These are phyloP conservation scores for Araneus ventricosus DNA, from an alignment of 1,140 invertebrate species.

Conservation along the genomic window DNA sequence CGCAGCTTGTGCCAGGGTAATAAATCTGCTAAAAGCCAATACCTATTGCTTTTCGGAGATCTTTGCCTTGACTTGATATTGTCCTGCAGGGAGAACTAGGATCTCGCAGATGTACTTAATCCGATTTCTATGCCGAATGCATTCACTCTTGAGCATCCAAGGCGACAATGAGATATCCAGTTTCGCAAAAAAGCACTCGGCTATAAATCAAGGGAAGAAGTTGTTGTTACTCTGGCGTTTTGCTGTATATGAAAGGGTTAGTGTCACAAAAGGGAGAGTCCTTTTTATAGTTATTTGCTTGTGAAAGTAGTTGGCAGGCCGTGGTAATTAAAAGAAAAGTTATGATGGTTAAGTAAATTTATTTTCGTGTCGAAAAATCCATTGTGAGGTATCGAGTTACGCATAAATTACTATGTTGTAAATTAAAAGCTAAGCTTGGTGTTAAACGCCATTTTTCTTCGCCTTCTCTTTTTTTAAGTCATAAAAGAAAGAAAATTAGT, in stretches of 20 bases:
- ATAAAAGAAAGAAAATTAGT: no score
- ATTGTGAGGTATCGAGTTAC: no score
- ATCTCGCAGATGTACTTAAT: not conserved
- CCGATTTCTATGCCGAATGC: not conserved
- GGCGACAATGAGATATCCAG: not conserved
- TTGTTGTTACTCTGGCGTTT: not conserved
- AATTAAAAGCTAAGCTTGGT: no score
- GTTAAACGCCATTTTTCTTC: no score
- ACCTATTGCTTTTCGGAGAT: constrained; percentile 52
- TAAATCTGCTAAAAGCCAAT: constrained; percentile 71
- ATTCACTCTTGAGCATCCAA: not conserved
- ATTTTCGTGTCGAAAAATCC: no score
- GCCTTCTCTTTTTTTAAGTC: no score
- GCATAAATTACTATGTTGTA: no score
- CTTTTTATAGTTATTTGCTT: not conserved
- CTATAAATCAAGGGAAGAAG: not conserved
- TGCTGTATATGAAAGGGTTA: not conserved
- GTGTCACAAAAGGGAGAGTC: not conserved
- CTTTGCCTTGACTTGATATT: not conserved
- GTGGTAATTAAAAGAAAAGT: no score
- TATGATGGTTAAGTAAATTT: no score
- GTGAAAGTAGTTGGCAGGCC: not conserved
- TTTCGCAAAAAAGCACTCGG: not conserved
- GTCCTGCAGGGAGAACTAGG: not conserved
- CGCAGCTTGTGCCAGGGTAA: constrained; percentile 54